phyloP scores from a whole-genome alignment of 2,113 vertebrate species.

The Pyrgilauda ruficollis region DNA sequence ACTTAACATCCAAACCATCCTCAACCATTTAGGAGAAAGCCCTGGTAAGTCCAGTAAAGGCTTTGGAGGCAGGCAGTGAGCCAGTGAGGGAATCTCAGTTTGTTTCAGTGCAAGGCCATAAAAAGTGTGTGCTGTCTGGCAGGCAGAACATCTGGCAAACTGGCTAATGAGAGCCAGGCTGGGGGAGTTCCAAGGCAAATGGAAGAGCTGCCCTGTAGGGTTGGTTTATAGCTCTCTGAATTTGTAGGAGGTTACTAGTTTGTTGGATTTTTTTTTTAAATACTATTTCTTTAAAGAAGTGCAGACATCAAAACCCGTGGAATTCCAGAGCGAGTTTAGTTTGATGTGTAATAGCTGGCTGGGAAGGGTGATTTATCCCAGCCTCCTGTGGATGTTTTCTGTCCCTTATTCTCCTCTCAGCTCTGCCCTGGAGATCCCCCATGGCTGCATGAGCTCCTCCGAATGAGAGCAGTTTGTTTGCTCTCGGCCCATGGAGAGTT shows the following conservation, averaged over 20 bases:
- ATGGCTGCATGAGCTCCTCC: neutral
- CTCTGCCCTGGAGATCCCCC: neutral
- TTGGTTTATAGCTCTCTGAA: neutral
- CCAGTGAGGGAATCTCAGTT: neutral
- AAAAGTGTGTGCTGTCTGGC: neutral
- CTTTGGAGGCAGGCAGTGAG: neutral
- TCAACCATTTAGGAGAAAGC: neutral
- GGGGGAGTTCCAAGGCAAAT: neutral
- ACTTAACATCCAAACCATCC: neutral
- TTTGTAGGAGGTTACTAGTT: neutral
- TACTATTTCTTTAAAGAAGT: neutral
- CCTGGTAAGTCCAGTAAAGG: neutral
- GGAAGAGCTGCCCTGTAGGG: neutral
- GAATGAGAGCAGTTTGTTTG: neutral
- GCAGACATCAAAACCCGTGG: neutral
- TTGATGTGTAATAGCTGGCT: neutral
- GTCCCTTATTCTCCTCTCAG: neutral
- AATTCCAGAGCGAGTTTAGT: neutral
- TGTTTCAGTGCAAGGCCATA: neutral
- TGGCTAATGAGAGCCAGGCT: conserved; percentile 14
- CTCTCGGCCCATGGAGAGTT: neutral
- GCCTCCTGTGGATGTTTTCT: neutral
- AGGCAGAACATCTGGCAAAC: conserved; percentile 41
- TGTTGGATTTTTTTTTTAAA: neutral
- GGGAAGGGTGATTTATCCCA: neutral